Evolutionary conservation across 1,140 invertebrate genomes (phyloP).

Genomic region (Phocides pigmalion): DNA sequence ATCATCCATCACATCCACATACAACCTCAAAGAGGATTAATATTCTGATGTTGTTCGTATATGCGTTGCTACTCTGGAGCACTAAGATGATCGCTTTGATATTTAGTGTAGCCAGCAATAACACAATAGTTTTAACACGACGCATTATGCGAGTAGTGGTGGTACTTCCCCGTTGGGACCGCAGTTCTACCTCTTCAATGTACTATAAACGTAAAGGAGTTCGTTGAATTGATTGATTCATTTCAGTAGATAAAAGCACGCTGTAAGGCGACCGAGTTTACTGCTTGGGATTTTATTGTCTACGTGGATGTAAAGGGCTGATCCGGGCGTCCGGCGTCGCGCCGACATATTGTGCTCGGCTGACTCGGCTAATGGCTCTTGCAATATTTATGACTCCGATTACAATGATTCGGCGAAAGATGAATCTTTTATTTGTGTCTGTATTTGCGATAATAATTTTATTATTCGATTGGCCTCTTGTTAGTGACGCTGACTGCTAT

Average conservation of each 20-base stretch:
- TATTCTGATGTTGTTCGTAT: no score
- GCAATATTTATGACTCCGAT: conserved; percentile 50
- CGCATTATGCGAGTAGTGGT: no score
- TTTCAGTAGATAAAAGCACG: conserved; percentile 64
- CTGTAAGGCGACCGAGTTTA: conserved; percentile 49
- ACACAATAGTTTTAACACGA: no score
- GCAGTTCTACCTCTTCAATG: no score
- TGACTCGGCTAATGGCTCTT: conserved; percentile 47
- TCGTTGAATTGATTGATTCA: conserved; percentile 71
- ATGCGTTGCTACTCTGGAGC: no score
- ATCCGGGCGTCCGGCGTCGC: conserved; percentile 10
- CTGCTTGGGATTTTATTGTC: conserved; percentile 62
- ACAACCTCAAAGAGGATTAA: no score
- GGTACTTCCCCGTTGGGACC: no score
- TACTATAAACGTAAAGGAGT: conserved; percentile 52
- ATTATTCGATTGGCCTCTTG: conserved; percentile 15
- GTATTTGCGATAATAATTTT: conserved; percentile 18
- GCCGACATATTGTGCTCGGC: conserved; percentile 20
- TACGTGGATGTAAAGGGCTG: conserved; percentile 25
- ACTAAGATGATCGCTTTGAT: no score
- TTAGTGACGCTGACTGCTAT: background rate
- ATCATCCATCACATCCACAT: no score
- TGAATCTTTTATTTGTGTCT: conserved; percentile 29
- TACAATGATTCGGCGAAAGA: conserved; percentile 33
- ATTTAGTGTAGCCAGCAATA: no score